Percentiles rank a stretch among this genome's conserved stretches.
These are phyloP conservation scores for Lates japonicus DNA, from an alignment of 2,797 vertebrate species.

Conservation along the genomic window DNA sequence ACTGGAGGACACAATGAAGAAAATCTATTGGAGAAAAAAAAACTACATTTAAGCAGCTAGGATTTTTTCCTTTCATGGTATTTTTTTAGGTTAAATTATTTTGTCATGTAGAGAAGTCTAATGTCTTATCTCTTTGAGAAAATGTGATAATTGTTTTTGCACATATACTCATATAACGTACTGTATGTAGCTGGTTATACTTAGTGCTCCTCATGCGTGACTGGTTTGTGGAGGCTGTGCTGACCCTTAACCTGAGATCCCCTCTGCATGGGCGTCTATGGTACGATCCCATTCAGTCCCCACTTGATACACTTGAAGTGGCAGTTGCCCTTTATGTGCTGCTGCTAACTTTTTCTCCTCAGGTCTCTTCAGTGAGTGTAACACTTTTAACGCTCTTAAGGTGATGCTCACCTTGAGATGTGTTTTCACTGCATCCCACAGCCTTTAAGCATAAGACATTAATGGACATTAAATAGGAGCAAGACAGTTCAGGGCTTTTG, in stretches of 20 bases:
- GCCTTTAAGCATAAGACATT: background rate
- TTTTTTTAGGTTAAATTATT: no score
- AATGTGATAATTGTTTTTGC: background rate
- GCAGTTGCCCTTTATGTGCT: conserved; percentile 73
- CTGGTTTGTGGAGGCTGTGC: conserved; percentile 23
- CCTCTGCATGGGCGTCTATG: conserved; percentile 22
- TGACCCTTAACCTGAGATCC: conserved; percentile 33
- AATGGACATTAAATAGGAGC: background rate
- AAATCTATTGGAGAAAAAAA: no score
- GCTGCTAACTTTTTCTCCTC: conserved; percentile 49
- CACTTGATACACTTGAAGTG: conserved; percentile 51
- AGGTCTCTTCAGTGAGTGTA: conserved; percentile 14
- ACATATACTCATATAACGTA: background rate
- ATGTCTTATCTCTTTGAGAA: background rate
- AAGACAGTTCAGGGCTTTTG: background rate
- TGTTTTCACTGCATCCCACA: conserved; percentile 25
- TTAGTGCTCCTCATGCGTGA: conserved; percentile 21
- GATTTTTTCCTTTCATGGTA: background rate
- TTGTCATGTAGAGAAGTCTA: no score
- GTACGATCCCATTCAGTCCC: conserved; percentile 34
- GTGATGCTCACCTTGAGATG: conserved; percentile 54
- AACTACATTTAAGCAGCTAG: no score
- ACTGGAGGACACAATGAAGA: no score
- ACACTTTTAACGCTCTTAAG: conserved; percentile 23
- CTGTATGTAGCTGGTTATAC: conserved; percentile 6